These are phyloP conservation scores for Teleiodes luculella DNA, from an alignment of 2,888 invertebrate species.

Conservation along the genomic window DNA sequence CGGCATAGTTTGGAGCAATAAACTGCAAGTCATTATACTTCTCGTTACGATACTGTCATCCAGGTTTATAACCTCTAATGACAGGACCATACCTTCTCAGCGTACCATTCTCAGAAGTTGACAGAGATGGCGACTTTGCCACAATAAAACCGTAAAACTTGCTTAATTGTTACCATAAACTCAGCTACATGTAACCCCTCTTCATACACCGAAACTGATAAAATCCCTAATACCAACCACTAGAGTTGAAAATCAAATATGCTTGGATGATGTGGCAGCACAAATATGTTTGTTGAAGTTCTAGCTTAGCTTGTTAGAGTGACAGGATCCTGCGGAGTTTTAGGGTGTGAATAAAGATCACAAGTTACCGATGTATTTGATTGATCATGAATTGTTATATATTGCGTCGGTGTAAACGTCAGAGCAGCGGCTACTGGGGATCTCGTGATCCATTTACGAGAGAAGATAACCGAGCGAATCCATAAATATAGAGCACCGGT, in stretches of 20 bases:
- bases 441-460: slow-evolving; percentile 11
- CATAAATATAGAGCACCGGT: slow-evolving; percentile 6
- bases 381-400: slow-evolving; percentile 49
- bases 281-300: slow-evolving; percentile 19
- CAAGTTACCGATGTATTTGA: slow-evolving; percentile 33
- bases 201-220: neutral
- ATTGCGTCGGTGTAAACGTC: slow-evolving; percentile 29
- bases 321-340: slow-evolving; percentile 39
- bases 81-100: slow-evolving; percentile 39
- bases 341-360: slow-evolving; percentile 43
- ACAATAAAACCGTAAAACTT: slow-evolving; percentile 69
- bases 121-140: slow-evolving; percentile 49
- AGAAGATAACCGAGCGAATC: neutral
- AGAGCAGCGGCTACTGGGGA: slow-evolving; percentile 13
- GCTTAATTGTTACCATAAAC: slow-evolving; percentile 66
- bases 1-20: slow-evolving; percentile 39
- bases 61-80: slow-evolving; percentile 67
- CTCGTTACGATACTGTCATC: slow-evolving; percentile 69
- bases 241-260: slow-evolving; percentile 17
- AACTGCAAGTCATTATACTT: slow-evolving; percentile 52
- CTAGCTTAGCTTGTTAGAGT: slow-evolving; percentile 49
- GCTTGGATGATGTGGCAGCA: neutral
- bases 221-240: neutral
- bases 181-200: slow-evolving; percentile 38
- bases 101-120: slow-evolving; percentile 67